Percentiles rank a stretch among this genome's conserved stretches.
These are phyloP conservation scores for Tachystola acroxantha DNA, from an alignment of 2,888 invertebrate genomes.

Conservation along the genomic window DNA sequence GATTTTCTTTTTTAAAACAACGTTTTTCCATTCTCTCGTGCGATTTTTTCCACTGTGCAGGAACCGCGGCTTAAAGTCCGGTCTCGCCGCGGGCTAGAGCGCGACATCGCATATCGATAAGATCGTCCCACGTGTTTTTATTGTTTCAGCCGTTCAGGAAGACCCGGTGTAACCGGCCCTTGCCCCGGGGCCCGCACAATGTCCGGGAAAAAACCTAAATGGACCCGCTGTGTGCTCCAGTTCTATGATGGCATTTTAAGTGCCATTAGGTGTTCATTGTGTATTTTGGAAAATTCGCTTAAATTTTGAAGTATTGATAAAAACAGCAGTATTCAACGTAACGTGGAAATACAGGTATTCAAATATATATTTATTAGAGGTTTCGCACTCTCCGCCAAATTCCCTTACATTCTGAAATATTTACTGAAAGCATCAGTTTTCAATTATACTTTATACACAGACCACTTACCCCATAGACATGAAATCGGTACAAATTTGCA, in stretches of 20 bases:
- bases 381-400: no score
- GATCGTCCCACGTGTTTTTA: constrained; percentile 54
- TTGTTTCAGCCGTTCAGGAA: constrained; percentile 23
- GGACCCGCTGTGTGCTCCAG: constrained; percentile 7
- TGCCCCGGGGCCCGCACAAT: constrained; percentile 6
- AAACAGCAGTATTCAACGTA: background rate
- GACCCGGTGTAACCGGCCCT: background rate
- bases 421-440: no score
- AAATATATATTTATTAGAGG: no score
- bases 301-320: background rate
- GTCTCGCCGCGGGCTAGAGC: constrained; percentile 43
- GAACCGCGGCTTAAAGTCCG: constrained; percentile 39
- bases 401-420: no score
- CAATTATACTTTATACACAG: no score
- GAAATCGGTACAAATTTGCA: no score
- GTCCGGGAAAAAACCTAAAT: constrained; percentile 9
- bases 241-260: constrained; percentile 4
- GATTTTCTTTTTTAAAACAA: no score
- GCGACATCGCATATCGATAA: constrained; percentile 67
- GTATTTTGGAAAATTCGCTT: background rate
- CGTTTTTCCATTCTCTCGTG: constrained; percentile 1
- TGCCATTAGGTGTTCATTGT: constrained; percentile 2
- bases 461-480: no score
- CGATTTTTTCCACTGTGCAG: constrained; percentile 22
- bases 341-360: no score